Evolutionary conservation across 2,888 invertebrate species (phyloP).

Genomic region (Watsonalla cultraria): DNA sequence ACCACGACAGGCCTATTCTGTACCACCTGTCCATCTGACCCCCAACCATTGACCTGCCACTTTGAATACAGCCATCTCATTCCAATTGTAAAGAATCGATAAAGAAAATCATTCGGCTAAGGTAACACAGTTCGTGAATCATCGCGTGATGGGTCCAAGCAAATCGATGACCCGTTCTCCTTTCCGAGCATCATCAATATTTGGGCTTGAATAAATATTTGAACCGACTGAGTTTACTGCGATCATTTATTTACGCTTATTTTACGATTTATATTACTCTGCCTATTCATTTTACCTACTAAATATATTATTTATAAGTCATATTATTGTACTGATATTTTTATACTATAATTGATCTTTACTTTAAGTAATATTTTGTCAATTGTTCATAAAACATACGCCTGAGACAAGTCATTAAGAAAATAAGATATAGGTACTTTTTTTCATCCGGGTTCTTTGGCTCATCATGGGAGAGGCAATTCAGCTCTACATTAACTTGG

Average conservation of each 20-base stretch:
- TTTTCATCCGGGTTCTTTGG: too few relatives aligned
- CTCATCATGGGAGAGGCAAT: too few relatives aligned
- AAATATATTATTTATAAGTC: too few relatives aligned
- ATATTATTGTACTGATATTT: too few relatives aligned
- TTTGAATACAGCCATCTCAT: slow-evolving; percentile 15
- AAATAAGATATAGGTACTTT: too few relatives aligned
- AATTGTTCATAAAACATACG: too few relatives aligned
- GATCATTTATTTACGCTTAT: neutral
- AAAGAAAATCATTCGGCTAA: slow-evolving; percentile 15
- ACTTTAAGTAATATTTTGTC: too few relatives aligned
- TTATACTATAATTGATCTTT: too few relatives aligned
- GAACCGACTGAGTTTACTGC: neutral
- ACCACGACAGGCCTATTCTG: slow-evolving; percentile 2
- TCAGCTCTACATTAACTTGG: too few relatives aligned
- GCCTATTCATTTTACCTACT: too few relatives aligned
- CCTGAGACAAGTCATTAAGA: too few relatives aligned
- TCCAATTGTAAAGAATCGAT: slow-evolving; percentile 11
- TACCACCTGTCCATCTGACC: slow-evolving; percentile 31
- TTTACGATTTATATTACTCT: neutral
- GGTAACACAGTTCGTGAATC: slow-evolving; percentile 28
- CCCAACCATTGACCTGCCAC: slow-evolving; percentile 38
- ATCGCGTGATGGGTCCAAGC: slow-evolving; percentile 37
- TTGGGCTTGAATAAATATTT: slow-evolving; percentile 5
- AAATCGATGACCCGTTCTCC: slow-evolving; percentile 19
- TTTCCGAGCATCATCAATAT: slow-evolving; percentile 25